A percentile compares a stretch with the other conserved stretches of the same genome.
phyloP scores from a whole-genome alignment of 2,888 invertebrate species.

The Drosophila merina region DNA sequence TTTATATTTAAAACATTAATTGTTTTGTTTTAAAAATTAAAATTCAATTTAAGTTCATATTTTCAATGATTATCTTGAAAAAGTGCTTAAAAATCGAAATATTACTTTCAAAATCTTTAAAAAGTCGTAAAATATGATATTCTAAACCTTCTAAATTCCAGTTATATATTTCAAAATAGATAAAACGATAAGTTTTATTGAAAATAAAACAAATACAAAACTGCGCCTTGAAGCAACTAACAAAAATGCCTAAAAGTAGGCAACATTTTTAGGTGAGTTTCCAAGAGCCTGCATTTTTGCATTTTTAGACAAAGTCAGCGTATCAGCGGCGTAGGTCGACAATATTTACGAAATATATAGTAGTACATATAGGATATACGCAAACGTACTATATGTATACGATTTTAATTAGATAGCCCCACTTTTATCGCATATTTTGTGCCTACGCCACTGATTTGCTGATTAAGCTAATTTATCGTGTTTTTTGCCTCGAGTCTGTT shows the following conservation, averaged over 20 bases:
- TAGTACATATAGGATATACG: background rate
- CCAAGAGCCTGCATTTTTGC: slow-evolving; percentile 2
- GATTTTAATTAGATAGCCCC: background rate
- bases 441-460: slow-evolving; percentile 10
- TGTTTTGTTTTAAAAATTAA: too few relatives aligned
- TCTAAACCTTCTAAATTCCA: too few relatives aligned
- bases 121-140: too few relatives aligned
- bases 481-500: slow-evolving; percentile 5
- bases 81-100: too few relatives aligned
- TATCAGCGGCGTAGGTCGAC: background rate
- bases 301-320: slow-evolving; percentile 5
- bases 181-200: too few relatives aligned
- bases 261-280: slow-evolving; percentile 11
- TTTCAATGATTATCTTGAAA: too few relatives aligned
- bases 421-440: background rate
- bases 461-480: slow-evolving; percentile 36
- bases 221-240: slow-evolving; percentile 5
- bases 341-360: background rate
- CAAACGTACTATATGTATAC: background rate
- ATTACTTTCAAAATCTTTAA: too few relatives aligned
- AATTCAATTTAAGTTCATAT: too few relatives aligned
- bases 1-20: too few relatives aligned
- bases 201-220: too few relatives aligned
- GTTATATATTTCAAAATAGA: too few relatives aligned
- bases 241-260: slow-evolving; percentile 57